A percentile compares a stretch with the other conserved stretches of the same genome.
Evolutionary conservation across 37 sponge, comb jelly and placozoan genomes (phyloP).

Genomic region (Geodia barretti): DNA sequence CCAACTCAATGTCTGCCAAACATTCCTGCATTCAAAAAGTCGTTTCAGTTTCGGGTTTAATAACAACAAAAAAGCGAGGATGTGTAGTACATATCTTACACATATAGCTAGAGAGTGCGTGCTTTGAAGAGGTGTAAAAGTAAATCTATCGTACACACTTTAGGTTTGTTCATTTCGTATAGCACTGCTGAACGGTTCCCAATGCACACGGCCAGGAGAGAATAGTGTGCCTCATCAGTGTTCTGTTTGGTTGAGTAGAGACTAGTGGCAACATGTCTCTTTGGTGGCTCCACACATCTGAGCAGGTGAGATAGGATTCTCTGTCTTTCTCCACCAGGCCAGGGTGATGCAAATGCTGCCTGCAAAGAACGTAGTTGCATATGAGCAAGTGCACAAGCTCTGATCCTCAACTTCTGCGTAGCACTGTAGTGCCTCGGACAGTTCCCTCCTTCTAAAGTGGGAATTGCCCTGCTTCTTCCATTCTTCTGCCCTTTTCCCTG

Average conservation of each 20-base stretch:
- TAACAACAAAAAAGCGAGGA: too few species aligned
- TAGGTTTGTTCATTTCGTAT: slow-evolving; percentile 32
- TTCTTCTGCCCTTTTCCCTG: neutral
- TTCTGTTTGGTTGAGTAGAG: neutral
- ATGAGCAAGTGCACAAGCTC: too few species aligned
- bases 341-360: slow-evolving; percentile 22
- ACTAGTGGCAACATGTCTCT: neutral
- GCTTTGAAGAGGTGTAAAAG: neutral
- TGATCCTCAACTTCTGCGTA: slow-evolving; percentile 54
- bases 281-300: neutral
- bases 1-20: slow-evolving; percentile 31
- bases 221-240: neutral
- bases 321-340: slow-evolving; percentile 1
- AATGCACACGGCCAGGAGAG: slow-evolving; percentile 39
- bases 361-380: neutral
- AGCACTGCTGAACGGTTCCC: slow-evolving; percentile 61
- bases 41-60: too few species aligned
- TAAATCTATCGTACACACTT: slow-evolving; percentile 9
- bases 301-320: neutral
- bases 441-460: slow-evolving; percentile 6
- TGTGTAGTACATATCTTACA: too few species aligned
- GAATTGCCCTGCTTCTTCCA: slow-evolving; percentile 29
- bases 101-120: neutral
- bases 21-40: slow-evolving; percentile 31
- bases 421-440: slow-evolving; percentile 1